Percentiles rank a stretch among this genome's conserved stretches.
Evolutionary conservation across 2,888 invertebrate species (phyloP).

Genomic region (Scelioninae gen. 2): DNA sequence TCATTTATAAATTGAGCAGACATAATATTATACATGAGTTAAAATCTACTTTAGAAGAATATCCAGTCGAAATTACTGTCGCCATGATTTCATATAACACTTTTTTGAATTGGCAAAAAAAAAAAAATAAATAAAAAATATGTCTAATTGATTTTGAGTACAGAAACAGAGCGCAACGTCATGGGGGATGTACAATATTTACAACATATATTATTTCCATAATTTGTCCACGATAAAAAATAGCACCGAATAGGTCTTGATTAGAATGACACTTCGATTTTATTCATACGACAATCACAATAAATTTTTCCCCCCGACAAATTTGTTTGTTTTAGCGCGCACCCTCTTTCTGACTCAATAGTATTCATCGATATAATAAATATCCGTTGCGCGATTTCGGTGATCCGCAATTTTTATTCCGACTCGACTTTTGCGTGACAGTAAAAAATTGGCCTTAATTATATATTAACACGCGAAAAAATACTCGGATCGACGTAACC

Average conservation of each 20-base stretch:
- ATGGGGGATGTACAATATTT: slow-evolving; percentile 18
- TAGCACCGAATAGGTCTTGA: slow-evolving; percentile 44
- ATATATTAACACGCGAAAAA: slow-evolving; percentile 33
- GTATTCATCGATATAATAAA: slow-evolving; percentile 38
- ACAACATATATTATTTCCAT: slow-evolving; percentile 12
- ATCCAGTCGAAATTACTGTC: slow-evolving; percentile 43
- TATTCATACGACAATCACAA: slow-evolving; percentile 9
- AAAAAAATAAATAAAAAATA: too few relatives aligned
- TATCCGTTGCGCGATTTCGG: slow-evolving; percentile 9
- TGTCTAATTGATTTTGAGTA: slow-evolving; percentile 9
- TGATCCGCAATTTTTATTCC: slow-evolving; percentile 8
- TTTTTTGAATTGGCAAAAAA: slow-evolving; percentile 11
- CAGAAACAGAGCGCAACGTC: slow-evolving; percentile 33
- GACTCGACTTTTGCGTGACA: slow-evolving; percentile 7
- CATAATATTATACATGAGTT: slow-evolving; percentile 53
- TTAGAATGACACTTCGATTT: slow-evolving; percentile 8
- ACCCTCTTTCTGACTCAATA: slow-evolving; percentile 29
- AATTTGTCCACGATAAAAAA: slow-evolving; percentile 36
- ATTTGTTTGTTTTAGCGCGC: slow-evolving; percentile 5
- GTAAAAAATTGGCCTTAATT: slow-evolving; percentile 35
- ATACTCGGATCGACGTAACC: not conserved
- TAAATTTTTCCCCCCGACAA: not conserved
- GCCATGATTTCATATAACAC: too few relatives aligned
- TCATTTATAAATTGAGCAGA: slow-evolving; percentile 48
- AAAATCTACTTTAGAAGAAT: slow-evolving; percentile 52